Evolutionary conservation across 2,797 vertebrate genomes (phyloP).

Genomic region (Oophaga sylvatica): DNA sequence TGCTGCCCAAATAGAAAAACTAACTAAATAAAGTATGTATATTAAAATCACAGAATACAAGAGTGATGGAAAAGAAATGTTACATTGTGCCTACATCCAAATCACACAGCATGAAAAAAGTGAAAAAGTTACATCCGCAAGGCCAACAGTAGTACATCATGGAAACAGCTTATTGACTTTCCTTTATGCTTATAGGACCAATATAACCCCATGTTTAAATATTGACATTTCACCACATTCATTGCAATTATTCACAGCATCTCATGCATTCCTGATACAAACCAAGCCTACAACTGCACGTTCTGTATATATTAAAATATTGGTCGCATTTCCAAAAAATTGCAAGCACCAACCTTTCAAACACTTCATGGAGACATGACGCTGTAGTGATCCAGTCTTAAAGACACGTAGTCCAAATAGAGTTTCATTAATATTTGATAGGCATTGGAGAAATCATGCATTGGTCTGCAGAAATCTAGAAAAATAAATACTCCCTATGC

Average conservation of each 20-base stretch:
- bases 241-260: not conserved
- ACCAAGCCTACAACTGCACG: constrained; percentile 9
- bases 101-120: not conserved
- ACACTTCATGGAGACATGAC: constrained; percentile 4
- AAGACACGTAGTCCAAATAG: not conserved
- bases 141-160: not conserved
- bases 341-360: constrained; percentile 33
- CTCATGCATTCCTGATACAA: not conserved
- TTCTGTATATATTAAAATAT: constrained; percentile 59
- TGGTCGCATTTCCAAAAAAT: constrained; percentile 63
- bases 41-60: not conserved
- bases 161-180: not conserved
- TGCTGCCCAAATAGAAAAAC: not conserved
- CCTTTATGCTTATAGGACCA: not conserved
- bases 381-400: not conserved
- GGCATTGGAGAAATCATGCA: not conserved
- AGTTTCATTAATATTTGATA: constrained; percentile 14
- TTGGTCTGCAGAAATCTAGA: not conserved
- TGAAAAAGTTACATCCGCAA: not conserved
- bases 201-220: not conserved
- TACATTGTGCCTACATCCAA: not conserved
- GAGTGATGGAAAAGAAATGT: not conserved
- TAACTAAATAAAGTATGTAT: not conserved
- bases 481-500: not conserved
- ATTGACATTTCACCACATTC: constrained; percentile 3